phyloP scores from a whole-genome alignment of 2,797 vertebrate genomes.

The Thaleichthys pacificus region DNA sequence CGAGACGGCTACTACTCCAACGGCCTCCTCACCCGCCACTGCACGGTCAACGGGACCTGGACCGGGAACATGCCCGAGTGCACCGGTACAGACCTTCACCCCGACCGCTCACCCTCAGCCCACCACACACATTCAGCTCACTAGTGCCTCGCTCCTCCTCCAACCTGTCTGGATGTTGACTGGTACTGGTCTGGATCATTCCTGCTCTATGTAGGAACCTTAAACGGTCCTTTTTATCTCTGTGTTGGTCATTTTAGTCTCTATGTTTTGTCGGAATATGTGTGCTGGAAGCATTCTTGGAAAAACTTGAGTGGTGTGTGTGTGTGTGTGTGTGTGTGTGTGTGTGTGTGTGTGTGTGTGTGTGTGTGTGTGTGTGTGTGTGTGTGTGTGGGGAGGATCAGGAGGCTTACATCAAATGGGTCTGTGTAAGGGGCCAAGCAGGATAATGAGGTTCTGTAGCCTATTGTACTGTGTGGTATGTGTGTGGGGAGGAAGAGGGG shows the following conservation, averaged over 20 bases:
- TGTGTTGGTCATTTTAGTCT: too few species aligned
- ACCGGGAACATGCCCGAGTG: conserved; percentile 93
- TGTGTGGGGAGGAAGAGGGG: neutral
- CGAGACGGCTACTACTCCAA: conserved; percentile 93
- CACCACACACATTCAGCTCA: neutral
- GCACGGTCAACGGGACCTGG: conserved; percentile 96
- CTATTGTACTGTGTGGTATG: neutral
- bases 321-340: neutral
- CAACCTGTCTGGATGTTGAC: too few species aligned
- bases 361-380: neutral
- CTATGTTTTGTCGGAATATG: too few species aligned
- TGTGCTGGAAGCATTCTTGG: too few species aligned
- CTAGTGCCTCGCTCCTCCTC: too few species aligned
- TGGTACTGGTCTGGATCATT: too few species aligned
- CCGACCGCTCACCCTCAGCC: neutral
- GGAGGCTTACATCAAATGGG: neutral
- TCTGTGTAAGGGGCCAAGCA: neutral
- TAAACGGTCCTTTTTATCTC: too few species aligned
- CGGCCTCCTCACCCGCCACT: conserved; percentile 93
- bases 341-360: neutral
- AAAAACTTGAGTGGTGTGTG: neutral
- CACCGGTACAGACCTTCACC: conserved; percentile 74
- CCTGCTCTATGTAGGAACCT: too few species aligned
- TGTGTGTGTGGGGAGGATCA: neutral
- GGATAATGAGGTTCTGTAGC: neutral